phyloP scores from a whole-genome alignment of 2,888 invertebrate species.

The Baccha elongata region DNA sequence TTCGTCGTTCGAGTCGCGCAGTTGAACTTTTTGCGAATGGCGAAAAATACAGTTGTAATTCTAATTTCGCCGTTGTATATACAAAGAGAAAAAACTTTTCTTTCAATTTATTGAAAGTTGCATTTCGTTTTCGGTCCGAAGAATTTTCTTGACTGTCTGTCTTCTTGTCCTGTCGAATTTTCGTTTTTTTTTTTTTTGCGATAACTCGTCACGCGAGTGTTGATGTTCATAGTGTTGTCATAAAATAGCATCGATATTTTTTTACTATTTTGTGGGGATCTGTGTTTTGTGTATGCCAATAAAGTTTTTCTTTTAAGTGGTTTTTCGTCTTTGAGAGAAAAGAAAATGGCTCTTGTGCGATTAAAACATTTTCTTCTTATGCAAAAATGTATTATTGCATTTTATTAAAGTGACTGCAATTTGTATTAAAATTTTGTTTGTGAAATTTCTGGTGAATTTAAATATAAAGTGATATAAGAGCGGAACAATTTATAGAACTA shows the following conservation, averaged over 20 bases:
- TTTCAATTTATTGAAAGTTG: not conserved
- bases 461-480: slow-evolving; percentile 4
- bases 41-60: not conserved
- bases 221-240: slow-evolving; percentile 9
- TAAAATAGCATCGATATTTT: slow-evolving; percentile 19
- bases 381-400: not conserved
- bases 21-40: not conserved
- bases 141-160: not conserved
- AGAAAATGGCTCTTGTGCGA: slow-evolving; percentile 16
- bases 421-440: slow-evolving; percentile 11
- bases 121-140: not conserved
- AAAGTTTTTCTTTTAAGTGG: not conserved
- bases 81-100: not conserved
- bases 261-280: no score
- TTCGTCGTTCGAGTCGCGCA: slow-evolving; percentile 2
- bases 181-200: not conserved
- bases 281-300: not conserved
- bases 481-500: no score
- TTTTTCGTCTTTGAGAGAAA: not conserved
- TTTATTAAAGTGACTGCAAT: not conserved
- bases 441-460: not conserved
- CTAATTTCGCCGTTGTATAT: not conserved
- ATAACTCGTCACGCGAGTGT: not conserved
- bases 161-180: slow-evolving; percentile 13
- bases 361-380: not conserved